Percentiles rank a stretch among this genome's conserved stretches.
phyloP scores from a whole-genome alignment of 2,797 vertebrate species.

The Pangasius mekongensis region DNA sequence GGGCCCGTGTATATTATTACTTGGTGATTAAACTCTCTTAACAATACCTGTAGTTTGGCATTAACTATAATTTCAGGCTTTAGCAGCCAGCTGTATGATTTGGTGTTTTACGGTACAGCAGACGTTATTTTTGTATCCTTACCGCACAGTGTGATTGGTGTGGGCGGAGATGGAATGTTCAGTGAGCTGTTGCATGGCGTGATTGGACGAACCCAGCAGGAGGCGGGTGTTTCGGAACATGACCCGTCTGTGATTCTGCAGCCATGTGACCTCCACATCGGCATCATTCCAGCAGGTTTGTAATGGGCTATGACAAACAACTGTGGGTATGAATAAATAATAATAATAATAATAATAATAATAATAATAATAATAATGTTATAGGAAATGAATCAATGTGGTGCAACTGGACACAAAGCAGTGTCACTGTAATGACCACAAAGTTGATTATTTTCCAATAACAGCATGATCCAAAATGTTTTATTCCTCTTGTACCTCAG shows the following conservation, averaged over 20 bases:
- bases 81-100: neutral
- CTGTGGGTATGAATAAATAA: neutral
- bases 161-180: slow-evolving; percentile 87
- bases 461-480: neutral
- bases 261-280: slow-evolving; percentile 81
- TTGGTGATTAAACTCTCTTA: neutral
- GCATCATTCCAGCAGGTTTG: slow-evolving; percentile 85
- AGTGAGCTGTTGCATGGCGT: slow-evolving; percentile 83
- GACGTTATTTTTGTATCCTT: slow-evolving; percentile 12
- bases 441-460: neutral
- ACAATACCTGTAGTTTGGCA: neutral
- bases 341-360: neutral
- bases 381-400: neutral
- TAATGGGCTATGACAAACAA: neutral
- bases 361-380: neutral
- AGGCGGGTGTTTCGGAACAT: slow-evolving; percentile 77
- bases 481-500: neutral
- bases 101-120: too few relatives aligned
- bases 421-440: neutral
- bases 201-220: slow-evolving; percentile 81
- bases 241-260: slow-evolving; percentile 71
- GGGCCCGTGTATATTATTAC: neutral
- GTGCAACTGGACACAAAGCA: neutral
- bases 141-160: slow-evolving; percentile 80
- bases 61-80: neutral